A percentile compares a stretch with the other conserved stretches of the same genome.
These are phyloP conservation scores for Nesogale talazaci DNA, from an alignment of 2,113 vertebrate genomes.

Conservation along the genomic window DNA sequence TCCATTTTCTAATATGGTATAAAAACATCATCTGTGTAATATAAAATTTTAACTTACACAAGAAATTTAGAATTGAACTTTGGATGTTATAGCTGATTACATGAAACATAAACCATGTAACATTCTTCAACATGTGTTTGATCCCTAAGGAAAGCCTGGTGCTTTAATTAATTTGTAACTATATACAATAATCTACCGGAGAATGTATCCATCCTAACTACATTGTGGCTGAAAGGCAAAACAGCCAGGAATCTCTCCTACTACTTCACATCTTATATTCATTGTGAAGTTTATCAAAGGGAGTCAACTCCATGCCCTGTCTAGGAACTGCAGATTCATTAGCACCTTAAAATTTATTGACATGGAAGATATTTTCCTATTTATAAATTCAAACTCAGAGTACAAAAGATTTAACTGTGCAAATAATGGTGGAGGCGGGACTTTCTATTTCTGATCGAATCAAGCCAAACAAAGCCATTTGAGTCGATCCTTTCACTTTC, in stretches of 20 bases:
- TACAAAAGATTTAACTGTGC: not conserved
- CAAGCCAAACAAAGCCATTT: not conserved
- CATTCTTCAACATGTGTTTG: conserved; percentile 29
- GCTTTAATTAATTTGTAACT: conserved; percentile 45
- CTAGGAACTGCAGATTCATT: not conserved
- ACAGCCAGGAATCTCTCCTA: not conserved
- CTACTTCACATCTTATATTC: not conserved
- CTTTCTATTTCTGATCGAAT: not conserved
- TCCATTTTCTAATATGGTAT: not conserved
- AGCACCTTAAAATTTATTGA: conserved; percentile 37
- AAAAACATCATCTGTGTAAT: conserved; percentile 2
- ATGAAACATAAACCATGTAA: not conserved
- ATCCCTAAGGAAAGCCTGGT: not conserved
- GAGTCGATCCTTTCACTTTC: not conserved
- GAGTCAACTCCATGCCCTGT: not conserved
- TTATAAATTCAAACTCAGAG: too few species aligned
- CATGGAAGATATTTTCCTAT: too few species aligned
- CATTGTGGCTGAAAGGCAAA: not conserved
- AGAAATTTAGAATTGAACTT: conserved; percentile 1
- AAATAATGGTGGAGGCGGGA: not conserved
- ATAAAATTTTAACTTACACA: conserved; percentile 40
- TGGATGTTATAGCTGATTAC: not conserved
- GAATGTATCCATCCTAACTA: not conserved
- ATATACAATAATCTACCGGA: not conserved
- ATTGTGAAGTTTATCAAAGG: not conserved